These are phyloP conservation scores for Antigone vipio DNA, from an alignment of 2,113 vertebrate species.

Conservation along the genomic window DNA sequence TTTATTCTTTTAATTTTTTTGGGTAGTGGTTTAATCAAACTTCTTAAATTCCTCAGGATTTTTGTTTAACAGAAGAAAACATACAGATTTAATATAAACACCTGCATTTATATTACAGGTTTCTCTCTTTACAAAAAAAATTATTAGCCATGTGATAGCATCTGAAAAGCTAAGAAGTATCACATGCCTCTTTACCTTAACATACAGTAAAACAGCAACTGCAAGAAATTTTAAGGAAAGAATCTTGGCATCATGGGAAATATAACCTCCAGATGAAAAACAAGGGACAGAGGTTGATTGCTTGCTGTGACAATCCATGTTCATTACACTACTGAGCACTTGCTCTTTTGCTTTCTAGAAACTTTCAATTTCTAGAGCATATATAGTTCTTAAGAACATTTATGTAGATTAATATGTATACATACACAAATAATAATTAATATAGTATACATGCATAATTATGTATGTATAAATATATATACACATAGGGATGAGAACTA, in stretches of 20 bases:
- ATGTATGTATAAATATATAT: not conserved
- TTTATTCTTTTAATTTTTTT: not conserved
- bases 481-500: not conserved
- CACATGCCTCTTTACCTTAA: not conserved
- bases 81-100: not conserved
- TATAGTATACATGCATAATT: not conserved
- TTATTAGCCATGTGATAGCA: not conserved
- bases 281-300: not conserved
- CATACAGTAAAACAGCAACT: slow-evolving; percentile 5
- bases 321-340: not conserved
- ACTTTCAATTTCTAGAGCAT: not conserved
- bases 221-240: not conserved
- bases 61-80: not conserved
- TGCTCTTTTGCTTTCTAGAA: not conserved
- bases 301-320: not conserved
- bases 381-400: not conserved
- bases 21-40: not conserved
- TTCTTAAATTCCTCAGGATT: not conserved
- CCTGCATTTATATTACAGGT: not conserved
- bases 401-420: not conserved
- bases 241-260: not conserved
- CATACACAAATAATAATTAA: not conserved
- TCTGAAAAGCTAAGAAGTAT: not conserved
- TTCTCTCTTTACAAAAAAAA: not conserved
- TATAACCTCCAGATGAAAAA: not conserved